These are phyloP conservation scores for Zele albiditarsus DNA, from an alignment of 2,888 invertebrate genomes.

Conservation along the genomic window DNA sequence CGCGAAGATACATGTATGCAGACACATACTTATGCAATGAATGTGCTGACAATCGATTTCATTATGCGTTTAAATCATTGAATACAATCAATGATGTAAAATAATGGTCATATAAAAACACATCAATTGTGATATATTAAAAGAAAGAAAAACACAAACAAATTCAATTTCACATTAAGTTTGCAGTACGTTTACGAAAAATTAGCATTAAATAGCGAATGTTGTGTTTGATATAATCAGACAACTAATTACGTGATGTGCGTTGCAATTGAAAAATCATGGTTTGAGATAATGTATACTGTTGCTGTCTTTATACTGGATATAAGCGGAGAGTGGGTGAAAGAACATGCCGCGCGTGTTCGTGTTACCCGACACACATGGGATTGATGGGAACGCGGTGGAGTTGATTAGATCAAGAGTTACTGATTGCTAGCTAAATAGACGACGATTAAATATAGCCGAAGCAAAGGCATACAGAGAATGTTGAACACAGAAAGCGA, in stretches of 20 bases:
- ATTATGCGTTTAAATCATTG: slow-evolving; percentile 12
- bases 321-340: background rate
- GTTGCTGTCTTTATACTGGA: background rate
- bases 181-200: background rate
- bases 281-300: background rate
- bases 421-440: slow-evolving; percentile 58
- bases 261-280: background rate
- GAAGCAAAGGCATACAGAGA: background rate
- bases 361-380: slow-evolving; percentile 36
- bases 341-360: slow-evolving; percentile 26
- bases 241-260: background rate
- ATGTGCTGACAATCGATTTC: background rate
- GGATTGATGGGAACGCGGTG: slow-evolving; percentile 59
- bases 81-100: background rate
- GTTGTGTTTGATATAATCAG: slow-evolving; percentile 3
- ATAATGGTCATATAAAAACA: background rate
- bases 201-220: background rate
- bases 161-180: background rate
- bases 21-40: background rate
- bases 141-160: background rate
- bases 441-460: slow-evolving; percentile 51
- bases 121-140: background rate
- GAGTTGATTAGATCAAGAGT: slow-evolving; percentile 58
- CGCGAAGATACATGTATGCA: background rate
- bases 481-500: background rate